phyloP scores from a whole-genome alignment of 2,797 vertebrate species.

The Borostomias antarcticus region DNA sequence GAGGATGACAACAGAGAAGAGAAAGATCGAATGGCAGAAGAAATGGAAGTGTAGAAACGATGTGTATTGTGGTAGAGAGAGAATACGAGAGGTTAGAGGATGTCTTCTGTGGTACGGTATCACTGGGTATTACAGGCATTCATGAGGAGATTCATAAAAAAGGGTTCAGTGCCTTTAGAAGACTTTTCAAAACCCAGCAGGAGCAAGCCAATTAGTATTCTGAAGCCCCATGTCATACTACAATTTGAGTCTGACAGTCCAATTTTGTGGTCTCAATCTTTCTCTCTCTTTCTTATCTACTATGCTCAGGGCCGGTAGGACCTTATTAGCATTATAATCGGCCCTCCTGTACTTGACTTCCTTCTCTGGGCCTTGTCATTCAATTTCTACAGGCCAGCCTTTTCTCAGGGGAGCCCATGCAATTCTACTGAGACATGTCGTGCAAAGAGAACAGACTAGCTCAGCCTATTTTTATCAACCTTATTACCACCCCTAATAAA shows the following conservation, averaged over 20 bases:
- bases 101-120: too few species aligned
- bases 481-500: neutral
- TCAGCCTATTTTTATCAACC: neutral
- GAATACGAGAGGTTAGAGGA: too few species aligned
- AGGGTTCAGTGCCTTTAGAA: neutral
- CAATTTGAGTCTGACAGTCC: neutral
- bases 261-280: neutral
- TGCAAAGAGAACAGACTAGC: neutral
- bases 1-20: too few species aligned
- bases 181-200: neutral
- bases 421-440: neutral
- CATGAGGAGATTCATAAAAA: too few species aligned
- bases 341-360: neutral
- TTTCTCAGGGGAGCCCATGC: neutral
- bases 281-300: too few species aligned
- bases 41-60: too few species aligned
- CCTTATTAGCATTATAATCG: neutral
- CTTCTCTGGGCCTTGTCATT: neutral
- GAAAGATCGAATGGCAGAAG: too few species aligned
- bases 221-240: neutral
- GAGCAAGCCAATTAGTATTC: neutral
- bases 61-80: too few species aligned
- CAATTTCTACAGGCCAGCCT: neutral
- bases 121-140: too few species aligned
- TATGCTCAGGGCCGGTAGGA: neutral